A percentile compares a stretch with the other conserved stretches of the same genome.
phyloP scores from a whole-genome alignment of 2,888 invertebrate species.

The Euphydryas editha region DNA sequence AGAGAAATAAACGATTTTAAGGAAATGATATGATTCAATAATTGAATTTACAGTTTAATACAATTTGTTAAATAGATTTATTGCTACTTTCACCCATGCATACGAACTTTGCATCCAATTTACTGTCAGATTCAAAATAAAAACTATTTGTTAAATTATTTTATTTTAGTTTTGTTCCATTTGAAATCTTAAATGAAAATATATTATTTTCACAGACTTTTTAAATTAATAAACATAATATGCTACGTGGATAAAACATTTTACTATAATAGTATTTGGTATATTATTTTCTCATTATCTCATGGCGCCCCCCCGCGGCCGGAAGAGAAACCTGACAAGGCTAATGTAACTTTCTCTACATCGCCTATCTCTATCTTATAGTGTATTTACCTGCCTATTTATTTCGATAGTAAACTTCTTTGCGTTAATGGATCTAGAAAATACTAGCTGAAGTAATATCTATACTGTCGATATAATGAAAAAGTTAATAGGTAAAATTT shows the following conservation, averaged over 20 bases:
- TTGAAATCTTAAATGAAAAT: too few relatives aligned
- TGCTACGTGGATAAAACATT: neutral
- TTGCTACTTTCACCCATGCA: too few relatives aligned
- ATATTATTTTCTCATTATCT: slow-evolving; percentile 16
- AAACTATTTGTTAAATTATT: too few relatives aligned
- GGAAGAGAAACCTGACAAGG: slow-evolving; percentile 61
- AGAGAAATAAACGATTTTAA: too few relatives aligned
- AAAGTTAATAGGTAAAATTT: neutral
- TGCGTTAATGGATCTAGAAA: neutral
- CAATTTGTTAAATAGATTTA: too few relatives aligned
- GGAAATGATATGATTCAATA: too few relatives aligned
- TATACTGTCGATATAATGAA: neutral
- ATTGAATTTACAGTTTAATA: too few relatives aligned
- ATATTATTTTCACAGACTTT: too few relatives aligned
- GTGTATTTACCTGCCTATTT: slow-evolving; percentile 14
- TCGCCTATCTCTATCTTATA: slow-evolving; percentile 18
- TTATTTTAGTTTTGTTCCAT: too few relatives aligned
- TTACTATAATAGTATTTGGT: neutral
- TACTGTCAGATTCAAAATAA: too few relatives aligned
- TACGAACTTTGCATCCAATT: too few relatives aligned
- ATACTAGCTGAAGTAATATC: neutral
- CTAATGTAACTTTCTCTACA: slow-evolving; percentile 31
- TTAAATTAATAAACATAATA: neutral
- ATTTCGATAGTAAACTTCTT: slow-evolving; percentile 13
- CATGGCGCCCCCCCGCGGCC: slow-evolving; percentile 58